Percentiles rank a stretch among this genome's conserved stretches.
Evolutionary conservation across 2,888 invertebrate species (phyloP).

Genomic region (Caenorhabditis sulstoni): DNA sequence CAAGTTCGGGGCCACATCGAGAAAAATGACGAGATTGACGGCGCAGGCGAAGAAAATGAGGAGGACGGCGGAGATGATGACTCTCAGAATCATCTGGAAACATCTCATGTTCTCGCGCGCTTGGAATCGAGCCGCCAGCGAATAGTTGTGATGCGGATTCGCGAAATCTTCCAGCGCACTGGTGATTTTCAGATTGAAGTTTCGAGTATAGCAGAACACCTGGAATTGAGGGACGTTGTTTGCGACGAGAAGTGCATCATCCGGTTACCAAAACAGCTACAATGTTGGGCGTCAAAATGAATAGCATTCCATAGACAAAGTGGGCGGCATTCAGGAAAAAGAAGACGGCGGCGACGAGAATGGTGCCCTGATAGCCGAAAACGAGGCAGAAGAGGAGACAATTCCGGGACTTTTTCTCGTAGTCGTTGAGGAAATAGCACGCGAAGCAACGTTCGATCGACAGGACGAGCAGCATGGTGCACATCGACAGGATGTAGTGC

Average conservation of each 20-base stretch:
- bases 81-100: slow-evolving; percentile 31
- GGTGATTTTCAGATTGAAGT: slow-evolving; percentile 21
- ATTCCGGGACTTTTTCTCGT: slow-evolving; percentile 34
- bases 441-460: slow-evolving; percentile 36
- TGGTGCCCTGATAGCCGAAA: slow-evolving; percentile 14
- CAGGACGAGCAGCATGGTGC: slow-evolving; percentile 18
- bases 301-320: slow-evolving; percentile 26
- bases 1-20: slow-evolving; percentile 24
- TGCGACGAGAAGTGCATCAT: too few relatives aligned
- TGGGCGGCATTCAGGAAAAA: slow-evolving; percentile 40
- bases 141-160: slow-evolving; percentile 19
- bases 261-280: slow-evolving; percentile 36
- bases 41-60: slow-evolving; percentile 20
- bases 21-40: slow-evolving; percentile 35
- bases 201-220: slow-evolving; percentile 30
- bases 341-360: neutral
- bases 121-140: slow-evolving; percentile 42
- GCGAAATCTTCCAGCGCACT: slow-evolving; percentile 19
- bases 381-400: slow-evolving; percentile 14
- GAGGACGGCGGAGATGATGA: slow-evolving; percentile 16
- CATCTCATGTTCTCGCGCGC: slow-evolving; percentile 34
- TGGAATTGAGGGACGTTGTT: slow-evolving; percentile 2
- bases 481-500: slow-evolving; percentile 47
- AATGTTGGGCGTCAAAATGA: slow-evolving; percentile 27
- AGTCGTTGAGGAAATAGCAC: slow-evolving; percentile 35